These are phyloP conservation scores for Euthynnus affinis DNA, from an alignment of 2,797 vertebrate genomes.

Conservation along the genomic window DNA sequence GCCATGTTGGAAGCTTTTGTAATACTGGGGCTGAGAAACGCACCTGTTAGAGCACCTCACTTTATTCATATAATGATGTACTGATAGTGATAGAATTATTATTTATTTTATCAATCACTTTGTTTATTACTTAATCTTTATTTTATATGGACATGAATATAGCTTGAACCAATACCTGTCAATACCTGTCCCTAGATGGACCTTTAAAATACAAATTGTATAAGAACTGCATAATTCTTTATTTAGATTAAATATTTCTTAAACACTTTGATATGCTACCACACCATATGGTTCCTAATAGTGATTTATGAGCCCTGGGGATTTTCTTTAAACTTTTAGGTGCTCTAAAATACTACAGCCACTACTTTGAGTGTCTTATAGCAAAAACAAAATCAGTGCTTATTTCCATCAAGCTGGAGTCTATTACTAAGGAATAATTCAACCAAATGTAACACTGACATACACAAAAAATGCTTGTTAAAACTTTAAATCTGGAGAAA, in stretches of 20 bases:
- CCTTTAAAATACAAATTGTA: background rate
- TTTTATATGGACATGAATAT: too few relatives aligned
- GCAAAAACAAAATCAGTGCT: background rate
- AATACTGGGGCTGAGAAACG: background rate
- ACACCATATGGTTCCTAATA: background rate
- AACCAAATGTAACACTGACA: background rate
- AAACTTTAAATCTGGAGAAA: background rate
- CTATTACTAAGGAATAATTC: background rate
- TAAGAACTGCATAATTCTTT: background rate
- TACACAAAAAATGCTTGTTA: background rate
- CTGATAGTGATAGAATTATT: background rate
- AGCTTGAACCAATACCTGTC: too few relatives aligned
- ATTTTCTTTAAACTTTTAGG: background rate
- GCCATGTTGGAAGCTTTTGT: background rate
- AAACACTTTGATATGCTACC: too few relatives aligned
- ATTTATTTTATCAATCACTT: background rate
- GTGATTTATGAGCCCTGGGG: background rate
- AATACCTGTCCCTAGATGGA: too few relatives aligned
- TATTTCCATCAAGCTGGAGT: background rate
- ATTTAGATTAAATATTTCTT: background rate
- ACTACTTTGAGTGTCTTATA: background rate
- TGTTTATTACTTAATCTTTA: too few relatives aligned
- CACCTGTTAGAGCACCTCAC: background rate
- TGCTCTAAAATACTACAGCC: background rate
- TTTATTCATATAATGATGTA: background rate